Evolutionary conservation across 2,888 invertebrate species (phyloP).

Genomic region (Autographa pulchrina): DNA sequence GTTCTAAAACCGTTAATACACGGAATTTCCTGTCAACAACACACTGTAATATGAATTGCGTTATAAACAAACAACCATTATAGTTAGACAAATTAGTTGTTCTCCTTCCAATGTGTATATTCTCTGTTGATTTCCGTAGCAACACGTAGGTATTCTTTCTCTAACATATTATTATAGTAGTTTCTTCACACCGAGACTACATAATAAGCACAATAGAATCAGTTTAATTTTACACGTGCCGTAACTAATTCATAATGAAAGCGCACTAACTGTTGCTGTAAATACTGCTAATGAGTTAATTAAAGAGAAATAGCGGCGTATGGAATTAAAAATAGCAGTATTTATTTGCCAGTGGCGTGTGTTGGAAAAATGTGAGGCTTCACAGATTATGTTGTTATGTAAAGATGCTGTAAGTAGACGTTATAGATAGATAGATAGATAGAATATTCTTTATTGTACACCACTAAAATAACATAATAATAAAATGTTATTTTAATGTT

Average conservation of each 20-base stretch:
- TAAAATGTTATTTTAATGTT: too few species aligned
- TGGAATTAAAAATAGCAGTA: constrained; percentile 52
- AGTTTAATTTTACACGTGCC: constrained; percentile 44
- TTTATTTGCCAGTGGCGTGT: constrained; percentile 46
- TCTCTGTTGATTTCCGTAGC: not conserved
- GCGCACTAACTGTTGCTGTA: constrained; percentile 49
- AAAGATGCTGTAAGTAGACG: not conserved
- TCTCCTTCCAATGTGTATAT: not conserved
- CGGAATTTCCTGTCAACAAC: too few species aligned
- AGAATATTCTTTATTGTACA: too few species aligned
- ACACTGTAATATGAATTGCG: too few species aligned
- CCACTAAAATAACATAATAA: too few species aligned
- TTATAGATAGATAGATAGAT: too few species aligned
- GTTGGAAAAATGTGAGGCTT: constrained; percentile 43
- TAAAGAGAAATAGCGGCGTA: constrained; percentile 48
- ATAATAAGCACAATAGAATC: constrained; percentile 22
- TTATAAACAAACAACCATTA: too few species aligned
- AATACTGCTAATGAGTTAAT: constrained; percentile 58
- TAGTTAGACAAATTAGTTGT: not conserved
- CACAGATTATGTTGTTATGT: constrained; percentile 21
- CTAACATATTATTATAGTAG: not conserved
- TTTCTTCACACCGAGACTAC: not conserved
- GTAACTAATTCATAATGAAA: constrained; percentile 50
- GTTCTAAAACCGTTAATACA: too few species aligned
- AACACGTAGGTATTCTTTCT: not conserved